phyloP scores from a whole-genome alignment of 2,888 invertebrate species.

The Watsonalla binaria region DNA sequence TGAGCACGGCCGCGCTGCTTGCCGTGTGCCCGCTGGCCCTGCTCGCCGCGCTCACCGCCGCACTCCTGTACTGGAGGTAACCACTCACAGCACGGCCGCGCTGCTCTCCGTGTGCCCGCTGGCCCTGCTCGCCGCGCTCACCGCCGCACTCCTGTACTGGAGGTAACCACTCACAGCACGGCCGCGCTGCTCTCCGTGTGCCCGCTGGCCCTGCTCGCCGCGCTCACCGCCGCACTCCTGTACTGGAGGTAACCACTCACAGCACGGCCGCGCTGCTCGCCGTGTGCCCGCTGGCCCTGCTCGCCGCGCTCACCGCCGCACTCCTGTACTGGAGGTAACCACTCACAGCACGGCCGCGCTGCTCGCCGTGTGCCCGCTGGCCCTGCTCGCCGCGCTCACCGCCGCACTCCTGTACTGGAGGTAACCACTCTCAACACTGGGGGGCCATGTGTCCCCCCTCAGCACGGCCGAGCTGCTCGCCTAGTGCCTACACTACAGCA shows the following conservation, averaged over 20 bases:
- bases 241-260: conserved; percentile 53
- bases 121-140: conserved; percentile 46
- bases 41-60: conserved; percentile 47
- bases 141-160: conserved; percentile 58
- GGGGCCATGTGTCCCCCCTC: too few relatives aligned
- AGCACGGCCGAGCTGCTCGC: neutral
- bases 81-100: conserved; percentile 36
- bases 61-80: conserved; percentile 60
- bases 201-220: conserved; percentile 47
- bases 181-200: conserved; percentile 52
- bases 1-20: conserved; percentile 47
- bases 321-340: conserved; percentile 59
- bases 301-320: conserved; percentile 48
- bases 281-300: conserved; percentile 44
- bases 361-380: neutral
- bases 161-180: conserved; percentile 39
- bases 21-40: conserved; percentile 49
- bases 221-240: conserved; percentile 45
- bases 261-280: conserved; percentile 51
- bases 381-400: neutral
- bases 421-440: neutral
- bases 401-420: neutral
- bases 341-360: neutral
- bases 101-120: conserved; percentile 49
- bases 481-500: too few relatives aligned